These are phyloP conservation scores for Acipenser oxyrinchus DNA, from an alignment of 2,797 vertebrate species.

Conservation along the genomic window DNA sequence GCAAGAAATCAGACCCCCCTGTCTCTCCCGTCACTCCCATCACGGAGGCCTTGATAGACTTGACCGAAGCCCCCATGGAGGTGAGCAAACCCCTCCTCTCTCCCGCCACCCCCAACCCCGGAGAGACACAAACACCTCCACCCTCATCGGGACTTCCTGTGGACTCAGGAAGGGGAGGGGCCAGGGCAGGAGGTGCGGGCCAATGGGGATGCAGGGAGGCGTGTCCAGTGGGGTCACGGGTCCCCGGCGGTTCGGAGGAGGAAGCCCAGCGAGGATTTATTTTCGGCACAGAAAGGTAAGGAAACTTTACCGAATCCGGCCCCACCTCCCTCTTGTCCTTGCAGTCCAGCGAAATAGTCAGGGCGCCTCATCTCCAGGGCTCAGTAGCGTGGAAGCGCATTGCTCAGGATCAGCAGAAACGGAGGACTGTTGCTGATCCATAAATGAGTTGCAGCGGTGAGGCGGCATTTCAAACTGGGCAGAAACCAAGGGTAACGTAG, in stretches of 20 bases:
- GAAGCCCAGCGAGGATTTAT: slow-evolving; percentile 47
- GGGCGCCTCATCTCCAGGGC: too few species aligned
- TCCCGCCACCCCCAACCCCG: slow-evolving; percentile 47
- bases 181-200: slow-evolving; percentile 31
- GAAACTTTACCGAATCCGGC: not conserved
- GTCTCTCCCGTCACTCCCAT: slow-evolving; percentile 17
- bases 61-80: slow-evolving; percentile 28
- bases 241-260: slow-evolving; percentile 42
- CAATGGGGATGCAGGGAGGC: slow-evolving; percentile 36
- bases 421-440: too few species aligned
- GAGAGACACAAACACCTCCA: slow-evolving; percentile 34
- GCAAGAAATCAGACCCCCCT: slow-evolving; percentile 35
- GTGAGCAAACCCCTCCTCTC: slow-evolving; percentile 40
- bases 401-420: too few species aligned
- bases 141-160: slow-evolving; percentile 30
- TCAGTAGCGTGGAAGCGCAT: too few species aligned
- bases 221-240: slow-evolving; percentile 30
- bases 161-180: slow-evolving; percentile 12
- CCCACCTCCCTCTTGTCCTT: too few species aligned
- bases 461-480: too few species aligned
- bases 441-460: too few species aligned
- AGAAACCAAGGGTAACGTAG: too few species aligned
- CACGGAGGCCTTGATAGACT: slow-evolving; percentile 35
- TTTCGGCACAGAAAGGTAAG: slow-evolving; percentile 57
- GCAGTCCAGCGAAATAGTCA: too few species aligned